These are phyloP conservation scores for Halcyon senegalensis DNA, from an alignment of 2,113 vertebrate genomes.

Conservation along the genomic window DNA sequence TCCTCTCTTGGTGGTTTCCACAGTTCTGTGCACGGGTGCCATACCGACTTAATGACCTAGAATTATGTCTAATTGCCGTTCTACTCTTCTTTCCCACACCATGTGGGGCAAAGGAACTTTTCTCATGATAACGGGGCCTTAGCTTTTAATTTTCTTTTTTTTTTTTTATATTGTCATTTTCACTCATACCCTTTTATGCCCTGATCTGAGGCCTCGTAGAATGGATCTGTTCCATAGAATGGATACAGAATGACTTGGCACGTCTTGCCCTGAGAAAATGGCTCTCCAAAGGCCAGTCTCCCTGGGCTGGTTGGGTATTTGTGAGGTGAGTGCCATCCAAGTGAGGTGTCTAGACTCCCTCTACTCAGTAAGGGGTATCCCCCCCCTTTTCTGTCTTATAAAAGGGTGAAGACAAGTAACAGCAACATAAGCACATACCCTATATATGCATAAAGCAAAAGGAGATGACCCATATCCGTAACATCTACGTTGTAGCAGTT, in stretches of 20 bases:
- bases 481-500: not conserved
- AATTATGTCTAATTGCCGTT: slow-evolving; percentile 56
- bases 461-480: not conserved
- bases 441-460: not conserved
- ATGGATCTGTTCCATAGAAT: not conserved
- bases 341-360: not conserved
- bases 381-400: not conserved
- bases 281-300: not conserved
- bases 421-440: not conserved
- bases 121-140: not conserved
- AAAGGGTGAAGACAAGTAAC: not conserved
- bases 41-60: slow-evolving; percentile 33
- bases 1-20: slow-evolving; percentile 15
- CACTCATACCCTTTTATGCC: not conserved
- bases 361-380: not conserved
- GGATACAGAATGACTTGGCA: not conserved
- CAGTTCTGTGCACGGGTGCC: slow-evolving; percentile 40
- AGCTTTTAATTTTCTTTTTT: not conserved
- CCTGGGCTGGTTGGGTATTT: not conserved
- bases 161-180: not conserved
- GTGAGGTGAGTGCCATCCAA: not conserved
- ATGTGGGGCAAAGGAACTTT: slow-evolving; percentile 12
- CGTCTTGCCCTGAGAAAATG: not conserved
- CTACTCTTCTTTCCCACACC: slow-evolving; percentile 43
- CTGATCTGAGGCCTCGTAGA: not conserved